Evolutionary conservation across 2,888 invertebrate genomes (phyloP), one percentile per base, ranked within the genome.

Genomic region (Elaeidobius kamerunicus): DNA sequence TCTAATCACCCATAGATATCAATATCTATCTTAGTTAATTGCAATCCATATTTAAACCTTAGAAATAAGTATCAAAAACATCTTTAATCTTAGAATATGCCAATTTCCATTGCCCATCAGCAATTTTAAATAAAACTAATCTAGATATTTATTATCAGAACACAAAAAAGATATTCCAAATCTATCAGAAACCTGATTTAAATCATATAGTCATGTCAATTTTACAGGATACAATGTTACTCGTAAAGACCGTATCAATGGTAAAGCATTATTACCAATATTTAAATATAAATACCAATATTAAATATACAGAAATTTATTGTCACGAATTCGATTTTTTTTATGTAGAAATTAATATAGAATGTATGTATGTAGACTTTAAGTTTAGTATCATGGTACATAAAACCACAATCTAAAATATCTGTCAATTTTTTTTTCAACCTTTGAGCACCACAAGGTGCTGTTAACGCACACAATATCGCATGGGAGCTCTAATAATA

Each of bases 381-480:
- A 12, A 5, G 15, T 3, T n/a, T 42, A 2, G 17, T 28, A n/a
- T 42, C 30, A n/a, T 12, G 15, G 9, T 28, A 42, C 16, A 42
- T 42, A n/a, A 42, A 30, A 17, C 42, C 42, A 9, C 42, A 42
- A 17, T 16, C 17, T 16, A 27, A n/a, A 16, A 17, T 42, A 11
- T 11, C 42, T 1, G 6, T 11, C 6, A 15, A 42, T 11, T 16
- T 11, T 16, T 28, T 42, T 42, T 30, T 42, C 18, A 4, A 2
- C 2, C 2, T 28, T 30, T 17, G 1, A 16, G 1, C 27, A 16
- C 1, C 30, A 27, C 16, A 30, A 2, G 42, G 42, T 3, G 42
- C 27, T 11, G 27, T 42, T 16, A 42, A 42, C 16, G 28, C 42
- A 23, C 42, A 42, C 9, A 27, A 42, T 17, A 30, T 30, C 2